Conservation (phyloP, 1,140 invertebrate species). For the Heliconius himera region DNA sequence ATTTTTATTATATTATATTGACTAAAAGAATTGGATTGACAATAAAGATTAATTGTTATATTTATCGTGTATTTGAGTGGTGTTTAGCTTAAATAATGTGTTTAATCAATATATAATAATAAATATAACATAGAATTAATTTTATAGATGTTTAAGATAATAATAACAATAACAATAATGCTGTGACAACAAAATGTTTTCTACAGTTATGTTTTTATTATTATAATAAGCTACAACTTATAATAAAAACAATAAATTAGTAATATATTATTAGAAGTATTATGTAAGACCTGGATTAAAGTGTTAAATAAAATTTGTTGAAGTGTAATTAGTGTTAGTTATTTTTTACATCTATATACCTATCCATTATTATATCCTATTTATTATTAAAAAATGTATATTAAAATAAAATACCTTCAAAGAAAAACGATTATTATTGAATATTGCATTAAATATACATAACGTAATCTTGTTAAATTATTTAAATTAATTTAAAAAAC, state of each 20-base stretch:
- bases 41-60: background rate
- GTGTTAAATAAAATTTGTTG: conserved; percentile 52
- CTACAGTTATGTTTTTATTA: background rate
- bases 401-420: too few relatives aligned
- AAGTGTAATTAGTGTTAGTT: conserved; percentile 31
- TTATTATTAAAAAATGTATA: too few relatives aligned
- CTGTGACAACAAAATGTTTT: background rate
- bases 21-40: background rate
- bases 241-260: background rate
- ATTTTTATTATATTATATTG: background rate
- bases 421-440: too few relatives aligned
- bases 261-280: conserved; percentile 17
- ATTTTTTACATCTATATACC: conserved; percentile 23
- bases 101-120: conserved; percentile 4
- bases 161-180: background rate
- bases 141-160: conserved; percentile 1
- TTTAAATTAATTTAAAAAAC: too few relatives aligned
- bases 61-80: background rate
- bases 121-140: background rate
- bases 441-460: too few relatives aligned
- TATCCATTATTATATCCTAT: too few relatives aligned
- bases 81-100: conserved; percentile 1
- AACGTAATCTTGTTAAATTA: too few relatives aligned
- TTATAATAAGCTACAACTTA: background rate
- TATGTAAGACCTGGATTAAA: conserved; percentile 26